phyloP scores from a whole-genome alignment of 2,888 invertebrate genomes.

The Lampropteryx suffumata region DNA sequence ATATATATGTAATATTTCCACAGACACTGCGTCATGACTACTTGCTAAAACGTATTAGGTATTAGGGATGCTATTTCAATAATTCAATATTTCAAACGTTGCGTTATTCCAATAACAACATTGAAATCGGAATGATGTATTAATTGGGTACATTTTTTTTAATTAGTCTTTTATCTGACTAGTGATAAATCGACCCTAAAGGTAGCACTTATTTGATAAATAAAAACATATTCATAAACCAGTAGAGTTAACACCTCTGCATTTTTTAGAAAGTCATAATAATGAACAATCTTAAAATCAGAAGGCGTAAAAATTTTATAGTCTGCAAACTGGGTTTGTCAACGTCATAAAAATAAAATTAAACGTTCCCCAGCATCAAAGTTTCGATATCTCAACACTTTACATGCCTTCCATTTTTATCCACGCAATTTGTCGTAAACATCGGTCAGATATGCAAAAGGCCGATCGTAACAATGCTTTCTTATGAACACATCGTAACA shows the following conservation, averaged over 20 bases:
- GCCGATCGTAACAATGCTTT: conserved; percentile 69
- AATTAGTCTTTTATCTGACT: too few relatives aligned
- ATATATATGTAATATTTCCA: too few relatives aligned
- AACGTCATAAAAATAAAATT: conserved; percentile 52
- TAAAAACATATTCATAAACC: not conserved
- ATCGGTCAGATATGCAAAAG: conserved; percentile 61
- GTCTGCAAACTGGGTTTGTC: conserved; percentile 49
- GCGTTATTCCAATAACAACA: too few relatives aligned
- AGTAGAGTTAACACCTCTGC: not conserved
- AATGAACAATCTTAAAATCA: conserved; percentile 11
- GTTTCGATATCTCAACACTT: conserved; percentile 46
- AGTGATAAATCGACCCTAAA: too few relatives aligned
- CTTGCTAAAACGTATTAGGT: too few relatives aligned
- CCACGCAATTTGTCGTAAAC: conserved; percentile 67
- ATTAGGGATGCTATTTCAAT: too few relatives aligned
- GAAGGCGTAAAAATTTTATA: conserved; percentile 49
- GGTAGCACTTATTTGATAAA: too few relatives aligned
- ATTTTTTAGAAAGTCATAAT: not conserved
- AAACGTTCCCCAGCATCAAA: conserved; percentile 53
- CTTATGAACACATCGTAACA: conserved; percentile 74
- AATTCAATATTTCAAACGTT: too few relatives aligned
- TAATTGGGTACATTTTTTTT: too few relatives aligned
- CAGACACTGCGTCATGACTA: too few relatives aligned
- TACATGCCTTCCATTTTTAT: conserved; percentile 41
- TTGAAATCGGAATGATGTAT: too few relatives aligned